Evolutionary conservation across 2,888 invertebrate genomes (phyloP).

Genomic region (Ormia ochracea): DNA sequence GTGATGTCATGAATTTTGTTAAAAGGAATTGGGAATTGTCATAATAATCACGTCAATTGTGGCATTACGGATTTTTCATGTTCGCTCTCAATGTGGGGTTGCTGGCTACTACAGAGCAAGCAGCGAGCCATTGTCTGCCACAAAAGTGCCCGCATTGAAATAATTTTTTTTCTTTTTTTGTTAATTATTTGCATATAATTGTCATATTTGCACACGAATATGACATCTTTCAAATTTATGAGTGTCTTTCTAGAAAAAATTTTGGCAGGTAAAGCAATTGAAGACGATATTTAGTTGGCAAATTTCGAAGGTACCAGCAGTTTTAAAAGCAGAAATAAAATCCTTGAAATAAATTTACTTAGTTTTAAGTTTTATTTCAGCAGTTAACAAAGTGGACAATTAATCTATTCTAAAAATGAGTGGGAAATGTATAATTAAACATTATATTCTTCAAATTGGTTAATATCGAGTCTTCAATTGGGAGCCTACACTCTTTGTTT

Average conservation of each 20-base stretch:
- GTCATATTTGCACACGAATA: slow-evolving; percentile 56
- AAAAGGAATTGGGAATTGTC: slow-evolving; percentile 38
- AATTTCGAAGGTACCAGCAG: not conserved
- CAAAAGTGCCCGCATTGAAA: slow-evolving; percentile 53
- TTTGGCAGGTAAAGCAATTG: slow-evolving; percentile 34
- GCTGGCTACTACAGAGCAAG: not conserved
- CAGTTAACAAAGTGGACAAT: too few species aligned
- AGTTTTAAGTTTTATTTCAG: too few species aligned
- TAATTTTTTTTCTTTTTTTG: not conserved
- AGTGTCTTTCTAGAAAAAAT: not conserved
- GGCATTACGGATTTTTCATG: slow-evolving; percentile 49
- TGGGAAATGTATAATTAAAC: too few species aligned
- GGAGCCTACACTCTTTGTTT: too few species aligned
- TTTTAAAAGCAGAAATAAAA: not conserved
- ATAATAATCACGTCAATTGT: slow-evolving; percentile 58
- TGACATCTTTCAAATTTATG: slow-evolving; percentile 10
- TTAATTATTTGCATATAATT: slow-evolving; percentile 44
- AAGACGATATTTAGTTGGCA: not conserved
- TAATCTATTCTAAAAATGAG: too few species aligned
- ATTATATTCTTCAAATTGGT: too few species aligned
- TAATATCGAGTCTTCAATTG: too few species aligned
- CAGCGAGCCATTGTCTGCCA: not conserved
- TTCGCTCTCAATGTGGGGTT: slow-evolving; percentile 19
- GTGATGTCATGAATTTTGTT: slow-evolving; percentile 57
- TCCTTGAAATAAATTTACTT: too few species aligned